Evolutionary conservation across 2,888 invertebrate species (phyloP).

Genomic region (Eupithecia abbreviata): DNA sequence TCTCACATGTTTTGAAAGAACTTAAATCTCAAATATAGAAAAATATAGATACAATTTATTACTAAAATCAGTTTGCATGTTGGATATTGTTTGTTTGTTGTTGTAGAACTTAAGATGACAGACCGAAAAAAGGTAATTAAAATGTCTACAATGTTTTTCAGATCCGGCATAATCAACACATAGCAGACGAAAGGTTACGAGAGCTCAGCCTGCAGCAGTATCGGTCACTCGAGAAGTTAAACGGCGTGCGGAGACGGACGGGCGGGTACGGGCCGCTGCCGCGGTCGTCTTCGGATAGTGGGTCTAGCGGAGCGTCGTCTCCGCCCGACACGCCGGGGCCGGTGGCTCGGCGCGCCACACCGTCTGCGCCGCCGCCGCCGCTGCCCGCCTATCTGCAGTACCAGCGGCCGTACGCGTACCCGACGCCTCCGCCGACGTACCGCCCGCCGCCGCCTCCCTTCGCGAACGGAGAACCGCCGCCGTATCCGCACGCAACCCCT

Average conservation of each 20-base stretch:
- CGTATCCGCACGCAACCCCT: slow-evolving; percentile 73
- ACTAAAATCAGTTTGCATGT: too few species aligned
- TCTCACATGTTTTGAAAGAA: background rate
- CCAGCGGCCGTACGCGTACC: slow-evolving; percentile 72
- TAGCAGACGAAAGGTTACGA: slow-evolving; percentile 86
- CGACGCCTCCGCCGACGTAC: slow-evolving; percentile 72
- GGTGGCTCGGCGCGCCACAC: slow-evolving; percentile 57
- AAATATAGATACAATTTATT: background rate
- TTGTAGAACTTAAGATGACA: too few species aligned
- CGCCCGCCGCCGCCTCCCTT: slow-evolving; percentile 75
- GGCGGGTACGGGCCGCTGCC: slow-evolving; percentile 62
- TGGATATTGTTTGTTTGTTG: too few species aligned
- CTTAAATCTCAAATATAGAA: background rate
- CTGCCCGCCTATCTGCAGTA: slow-evolving; percentile 65
- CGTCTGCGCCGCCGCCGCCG: slow-evolving; percentile 62
- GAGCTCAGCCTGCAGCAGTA: slow-evolving; percentile 84
- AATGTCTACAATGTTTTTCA: slow-evolving; percentile 53
- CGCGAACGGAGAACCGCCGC: slow-evolving; percentile 78
- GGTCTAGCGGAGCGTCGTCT: slow-evolving; percentile 72
- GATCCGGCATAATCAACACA: slow-evolving; percentile 81
- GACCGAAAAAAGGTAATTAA: background rate
- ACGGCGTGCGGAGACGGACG: slow-evolving; percentile 80
- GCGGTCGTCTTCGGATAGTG: slow-evolving; percentile 76
- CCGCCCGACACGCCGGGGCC: slow-evolving; percentile 75
- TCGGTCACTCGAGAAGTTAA: slow-evolving; percentile 83